Percentiles rank a stretch among this genome's conserved stretches.
Evolutionary conservation across 2,797 vertebrate species (phyloP).

Genomic region (Iguana delicatissima): DNA sequence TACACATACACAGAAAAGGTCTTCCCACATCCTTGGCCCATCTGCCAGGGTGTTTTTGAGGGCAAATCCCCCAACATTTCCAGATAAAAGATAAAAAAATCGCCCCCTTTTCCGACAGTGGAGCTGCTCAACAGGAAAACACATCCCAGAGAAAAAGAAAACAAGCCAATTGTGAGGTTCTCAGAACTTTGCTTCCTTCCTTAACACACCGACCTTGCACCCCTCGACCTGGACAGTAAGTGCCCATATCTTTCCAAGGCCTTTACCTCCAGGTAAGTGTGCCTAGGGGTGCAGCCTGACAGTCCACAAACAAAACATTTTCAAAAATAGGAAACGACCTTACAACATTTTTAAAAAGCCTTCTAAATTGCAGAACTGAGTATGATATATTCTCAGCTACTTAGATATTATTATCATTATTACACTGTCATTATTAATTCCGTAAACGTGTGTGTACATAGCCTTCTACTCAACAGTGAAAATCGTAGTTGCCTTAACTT

Average conservation of each 20-base stretch:
- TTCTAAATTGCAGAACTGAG: constrained; percentile 7
- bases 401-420: background rate
- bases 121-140: background rate
- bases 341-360: background rate
- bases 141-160: background rate
- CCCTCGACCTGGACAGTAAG: background rate
- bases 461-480: background rate
- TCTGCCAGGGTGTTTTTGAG: background rate
- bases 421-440: background rate
- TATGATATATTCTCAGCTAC: background rate
- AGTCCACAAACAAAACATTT: background rate
- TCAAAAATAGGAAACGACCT: background rate
- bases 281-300: background rate
- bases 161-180: background rate
- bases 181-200: constrained; percentile 11
- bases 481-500: constrained; percentile 26
- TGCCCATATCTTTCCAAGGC: background rate
- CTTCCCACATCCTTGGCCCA: background rate
- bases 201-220: background rate
- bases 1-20: background rate
- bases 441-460: background rate
- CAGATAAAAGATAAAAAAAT: background rate
- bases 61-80: constrained; percentile 4
- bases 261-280: constrained; percentile 9
- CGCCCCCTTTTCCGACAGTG: background rate